Evolutionary conservation across 2,113 vertebrate species (phyloP).

Genomic region (Pluvialis apricaria): DNA sequence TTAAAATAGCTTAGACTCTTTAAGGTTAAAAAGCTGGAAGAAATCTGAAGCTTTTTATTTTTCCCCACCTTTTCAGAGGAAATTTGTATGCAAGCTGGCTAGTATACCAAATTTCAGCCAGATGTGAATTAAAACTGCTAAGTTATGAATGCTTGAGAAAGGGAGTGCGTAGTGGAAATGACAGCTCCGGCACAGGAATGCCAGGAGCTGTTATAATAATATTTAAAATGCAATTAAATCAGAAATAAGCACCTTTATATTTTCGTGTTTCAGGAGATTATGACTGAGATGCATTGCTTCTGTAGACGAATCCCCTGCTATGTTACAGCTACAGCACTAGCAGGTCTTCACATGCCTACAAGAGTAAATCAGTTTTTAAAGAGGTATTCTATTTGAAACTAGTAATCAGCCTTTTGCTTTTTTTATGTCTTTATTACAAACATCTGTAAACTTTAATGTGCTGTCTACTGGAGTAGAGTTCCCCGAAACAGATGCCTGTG

Average conservation of each 20-base stretch:
- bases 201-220: background rate
- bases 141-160: background rate
- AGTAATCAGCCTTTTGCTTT: background rate
- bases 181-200: background rate
- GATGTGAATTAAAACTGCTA: background rate
- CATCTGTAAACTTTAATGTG: background rate
- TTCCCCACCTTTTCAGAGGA: background rate
- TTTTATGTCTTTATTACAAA: background rate
- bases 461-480: background rate
- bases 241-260: background rate
- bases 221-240: constrained; percentile 31
- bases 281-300: background rate
- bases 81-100: background rate
- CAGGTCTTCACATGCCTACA: background rate
- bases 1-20: background rate
- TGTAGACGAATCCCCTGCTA: background rate
- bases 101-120: background rate
- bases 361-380: background rate
- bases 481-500: background rate
- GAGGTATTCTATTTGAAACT: background rate
- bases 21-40: background rate
- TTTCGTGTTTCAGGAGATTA: background rate
- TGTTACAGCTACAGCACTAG: background rate
- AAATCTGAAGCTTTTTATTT: background rate
- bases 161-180: background rate